These are phyloP conservation scores for Condylura cristata DNA, from an alignment of 2,113 vertebrate genomes.

Conservation along the genomic window DNA sequence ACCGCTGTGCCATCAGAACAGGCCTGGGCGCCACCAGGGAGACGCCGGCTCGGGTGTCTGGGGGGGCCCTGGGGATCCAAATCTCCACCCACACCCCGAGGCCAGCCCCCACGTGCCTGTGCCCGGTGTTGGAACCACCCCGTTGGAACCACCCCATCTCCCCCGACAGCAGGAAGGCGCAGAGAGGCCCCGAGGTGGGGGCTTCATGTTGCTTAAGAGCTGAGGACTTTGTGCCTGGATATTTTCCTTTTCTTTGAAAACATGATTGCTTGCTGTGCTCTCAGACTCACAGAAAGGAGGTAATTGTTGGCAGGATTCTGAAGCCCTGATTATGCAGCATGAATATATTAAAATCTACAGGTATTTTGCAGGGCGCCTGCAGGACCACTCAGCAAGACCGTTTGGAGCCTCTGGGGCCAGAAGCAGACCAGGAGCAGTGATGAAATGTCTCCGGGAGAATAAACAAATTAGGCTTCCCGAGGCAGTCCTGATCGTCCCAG, in stretches of 20 bases:
- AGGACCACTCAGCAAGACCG: neutral
- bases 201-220: neutral
- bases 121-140: neutral
- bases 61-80: neutral
- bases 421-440: neutral
- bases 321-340: neutral
- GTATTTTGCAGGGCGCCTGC: neutral
- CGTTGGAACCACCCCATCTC: neutral
- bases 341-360: conserved; percentile 29
- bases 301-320: conserved; percentile 13
- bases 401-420: neutral
- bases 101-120: neutral
- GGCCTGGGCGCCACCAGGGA: neutral
- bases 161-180: too few species aligned
- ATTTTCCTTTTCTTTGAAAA: conserved; percentile 26
- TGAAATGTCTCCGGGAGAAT: neutral
- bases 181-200: too few species aligned
- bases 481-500: neutral
- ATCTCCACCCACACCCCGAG: neutral
- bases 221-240: neutral
- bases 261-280: neutral
- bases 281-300: neutral
- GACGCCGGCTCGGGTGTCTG: neutral
- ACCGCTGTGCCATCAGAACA: too few species aligned
- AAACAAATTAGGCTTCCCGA: neutral